Percentiles rank a stretch among this genome's conserved stretches.
These are phyloP conservation scores for Coptodon bakossiorum DNA, from an alignment of 2,113 vertebrate species.

Conservation along the genomic window DNA sequence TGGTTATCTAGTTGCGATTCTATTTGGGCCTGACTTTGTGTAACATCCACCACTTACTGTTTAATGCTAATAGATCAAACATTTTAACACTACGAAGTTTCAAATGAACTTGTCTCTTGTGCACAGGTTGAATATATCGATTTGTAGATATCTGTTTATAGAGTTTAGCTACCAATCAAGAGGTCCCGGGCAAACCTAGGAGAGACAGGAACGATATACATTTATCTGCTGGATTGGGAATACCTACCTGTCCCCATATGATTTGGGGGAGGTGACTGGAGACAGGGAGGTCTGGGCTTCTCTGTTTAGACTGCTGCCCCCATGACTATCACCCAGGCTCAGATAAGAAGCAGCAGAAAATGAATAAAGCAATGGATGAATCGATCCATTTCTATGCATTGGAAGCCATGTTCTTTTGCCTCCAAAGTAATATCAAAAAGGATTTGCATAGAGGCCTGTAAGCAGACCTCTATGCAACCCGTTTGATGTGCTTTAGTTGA, in stretches of 20 bases:
- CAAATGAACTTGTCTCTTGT: neutral
- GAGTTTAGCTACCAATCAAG: neutral
- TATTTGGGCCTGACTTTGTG: neutral
- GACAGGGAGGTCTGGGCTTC: neutral
- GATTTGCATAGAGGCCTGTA: neutral
- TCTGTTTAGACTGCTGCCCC: neutral
- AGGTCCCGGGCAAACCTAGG: neutral
- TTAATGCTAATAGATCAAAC: neutral
- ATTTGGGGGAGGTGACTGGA: neutral
- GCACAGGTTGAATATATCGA: neutral
- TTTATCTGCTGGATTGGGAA: neutral
- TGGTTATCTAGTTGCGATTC: neutral
- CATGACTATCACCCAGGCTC: neutral
- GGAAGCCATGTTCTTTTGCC: neutral
- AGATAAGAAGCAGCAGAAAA: neutral
- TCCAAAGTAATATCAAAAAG: neutral
- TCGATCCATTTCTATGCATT: neutral
- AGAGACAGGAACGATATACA: neutral
- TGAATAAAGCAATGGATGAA: neutral
- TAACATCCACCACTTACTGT: neutral
- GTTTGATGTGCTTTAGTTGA: neutral
- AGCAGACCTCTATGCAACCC: neutral
- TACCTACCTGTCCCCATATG: neutral
- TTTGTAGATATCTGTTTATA: neutral
- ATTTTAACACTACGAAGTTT: neutral